A percentile compares a stretch with the other conserved stretches of the same genome.
Evolutionary conservation across 2,888 invertebrate genomes (phyloP).

Genomic region (Linyphia triangularis): DNA sequence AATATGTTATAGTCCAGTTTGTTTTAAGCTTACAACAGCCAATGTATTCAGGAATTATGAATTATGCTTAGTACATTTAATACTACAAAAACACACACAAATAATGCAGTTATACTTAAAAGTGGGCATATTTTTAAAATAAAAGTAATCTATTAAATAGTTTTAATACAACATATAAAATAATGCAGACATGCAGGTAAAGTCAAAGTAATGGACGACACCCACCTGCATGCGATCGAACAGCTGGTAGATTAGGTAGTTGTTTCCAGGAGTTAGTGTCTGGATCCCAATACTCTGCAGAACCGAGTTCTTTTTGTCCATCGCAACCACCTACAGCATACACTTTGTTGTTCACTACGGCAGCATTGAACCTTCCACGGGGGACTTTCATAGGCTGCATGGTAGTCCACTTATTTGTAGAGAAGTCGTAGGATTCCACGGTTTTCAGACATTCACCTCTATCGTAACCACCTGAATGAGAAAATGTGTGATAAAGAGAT

Average conservation of each 20-base stretch:
- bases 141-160: background rate
- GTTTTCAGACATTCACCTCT: constrained; percentile 89
- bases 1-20: no score
- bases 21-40: no score
- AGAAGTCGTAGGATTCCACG: constrained; percentile 87
- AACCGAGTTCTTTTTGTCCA: constrained; percentile 89
- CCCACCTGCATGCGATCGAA: constrained; percentile 85
- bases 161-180: background rate
- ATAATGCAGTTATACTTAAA: no score
- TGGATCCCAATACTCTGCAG: constrained; percentile 85
- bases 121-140: no score
- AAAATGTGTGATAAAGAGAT: no score
- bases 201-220: background rate
- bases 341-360: constrained; percentile 85
- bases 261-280: constrained; percentile 81
- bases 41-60: no score
- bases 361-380: constrained; percentile 89
- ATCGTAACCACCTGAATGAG: constrained; percentile 86
- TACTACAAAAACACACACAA: no score
- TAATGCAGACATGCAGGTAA: background rate
- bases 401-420: constrained; percentile 85
- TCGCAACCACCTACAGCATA: constrained; percentile 91
- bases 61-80: no score
- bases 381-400: constrained; percentile 87
- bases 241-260: constrained; percentile 83